Conservation (phyloP, 2,888 invertebrate species). For the Psococerastis gibbosa region DNA sequence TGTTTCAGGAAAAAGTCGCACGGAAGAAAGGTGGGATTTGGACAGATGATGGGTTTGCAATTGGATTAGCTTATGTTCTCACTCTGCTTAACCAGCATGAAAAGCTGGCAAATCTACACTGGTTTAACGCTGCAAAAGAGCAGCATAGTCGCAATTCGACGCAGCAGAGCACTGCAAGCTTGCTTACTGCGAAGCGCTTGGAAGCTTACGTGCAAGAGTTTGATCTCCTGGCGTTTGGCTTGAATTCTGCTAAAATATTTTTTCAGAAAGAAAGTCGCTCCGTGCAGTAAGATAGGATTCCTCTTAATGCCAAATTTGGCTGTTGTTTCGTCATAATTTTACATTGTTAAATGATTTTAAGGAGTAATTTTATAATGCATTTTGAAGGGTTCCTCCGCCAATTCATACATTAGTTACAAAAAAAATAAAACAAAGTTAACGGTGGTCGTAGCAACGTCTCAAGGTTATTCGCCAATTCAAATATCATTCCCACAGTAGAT, state of each 20-base stretch:
- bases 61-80: conserved; percentile 86
- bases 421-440: too few species aligned
- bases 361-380: too few species aligned
- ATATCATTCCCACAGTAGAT: too few species aligned
- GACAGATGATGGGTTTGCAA: conserved; percentile 95
- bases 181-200: conserved; percentile 71
- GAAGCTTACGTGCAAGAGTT: conserved; percentile 67
- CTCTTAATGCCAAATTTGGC: too few species aligned
- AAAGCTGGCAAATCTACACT: conserved; percentile 82
- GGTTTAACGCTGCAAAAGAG: conserved; percentile 75
- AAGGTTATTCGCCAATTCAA: too few species aligned
- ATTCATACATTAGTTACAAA: too few species aligned
- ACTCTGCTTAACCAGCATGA: conserved; percentile 70
- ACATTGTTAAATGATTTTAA: too few species aligned
- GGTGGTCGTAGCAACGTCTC: too few species aligned
- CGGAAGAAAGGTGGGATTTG: conserved; percentile 56
- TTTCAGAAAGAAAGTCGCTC: conserved; percentile 47
- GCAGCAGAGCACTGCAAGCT: conserved; percentile 75
- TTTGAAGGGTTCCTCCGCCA: too few species aligned
- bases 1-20: conserved; percentile 24
- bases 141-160: conserved; percentile 51
- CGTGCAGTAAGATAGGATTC: too few species aligned
- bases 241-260: conserved; percentile 89
- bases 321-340: too few species aligned
- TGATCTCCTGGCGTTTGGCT: conserved; percentile 71